Base-by-base conservation (phyloP, 2,888 invertebrate species). In the Thecocarcelia acutangulata region DNA sequence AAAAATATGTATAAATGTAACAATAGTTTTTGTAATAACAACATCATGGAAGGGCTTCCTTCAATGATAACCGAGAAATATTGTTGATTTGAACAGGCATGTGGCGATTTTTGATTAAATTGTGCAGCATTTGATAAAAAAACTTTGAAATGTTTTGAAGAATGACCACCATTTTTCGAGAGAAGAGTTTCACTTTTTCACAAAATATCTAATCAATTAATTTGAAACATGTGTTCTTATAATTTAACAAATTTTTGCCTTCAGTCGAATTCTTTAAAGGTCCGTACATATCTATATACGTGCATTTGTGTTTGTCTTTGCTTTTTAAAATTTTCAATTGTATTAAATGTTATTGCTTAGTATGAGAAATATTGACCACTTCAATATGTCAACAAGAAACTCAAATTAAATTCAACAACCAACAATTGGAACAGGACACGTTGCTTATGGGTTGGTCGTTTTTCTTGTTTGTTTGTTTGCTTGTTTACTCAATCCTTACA, bases 341-440 rank as follows among this genome's bases (percentile, higher is more conserved):
- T 33, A 48, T 24, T 48, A 76, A 54, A 54, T 83, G 84, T 83
- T 84, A 70, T 82, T 84, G 83, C 84, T 28, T 61, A 61, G 63
- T 52, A 40, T 24, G 33, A 72, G 33, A 50, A 68, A 52, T 50
- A 72, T 64, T 88, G 88, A 89, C 88, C 88, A 88, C 88, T 88
- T 88, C 88, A 89, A 88, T 87, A 88, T 88, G 88, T 88, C 88
- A 88, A 87, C 82, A 74, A 58, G 78, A 52, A 76, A 52, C 68
- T 52, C 59, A 74, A 78, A 73, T 85, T 84, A 86, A 86, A 87
- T 87, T 87, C 85, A 86, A 86, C 63, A 76, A 42, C 69, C 58
- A 40, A 77, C 69, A 80, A 63, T 37, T 33, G 64, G 13, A 69
- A 63, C 44, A 56, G 68, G 46, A 72, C 63, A 64, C 66, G 64